Base-by-base conservation (phyloP, 1,140 invertebrate genomes). In the Drosophila repletoides region DNA sequence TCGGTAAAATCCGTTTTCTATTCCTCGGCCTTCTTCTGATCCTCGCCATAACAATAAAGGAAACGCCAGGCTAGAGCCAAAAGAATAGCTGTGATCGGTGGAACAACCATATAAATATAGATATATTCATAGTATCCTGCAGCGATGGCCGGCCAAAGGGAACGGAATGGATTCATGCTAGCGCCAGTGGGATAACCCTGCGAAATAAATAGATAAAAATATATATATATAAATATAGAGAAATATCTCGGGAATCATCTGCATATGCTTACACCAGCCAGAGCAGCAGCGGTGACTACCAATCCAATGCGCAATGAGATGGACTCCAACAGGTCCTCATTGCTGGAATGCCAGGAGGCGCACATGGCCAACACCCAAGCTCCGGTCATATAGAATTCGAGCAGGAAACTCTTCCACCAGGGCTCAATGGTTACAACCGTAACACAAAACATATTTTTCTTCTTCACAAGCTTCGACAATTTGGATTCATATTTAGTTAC, bases 121-220 rank as follows among this genome's bases (percentile, higher is more conserved):
- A 58, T 9, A 6, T 45, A 5, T 0, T 31, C 17, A 12, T 7
- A 70, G 9, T 10, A 3, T 1, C 7, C 0, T 0, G 9, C 9
- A 6, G 29, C 17, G 3, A 69, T 19, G 0, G 60, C 67, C 0
- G 67, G 60, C 51, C 51, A 49, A 0, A 70, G 24, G 0, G 67
- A 56, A 1, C 67, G 15, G 7, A 58, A 70, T 1, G 67, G 67
- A 38, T 65, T 65, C 67, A 70, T 70, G 17, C 60, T 58, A 5
- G 60, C 21, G 1, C 36, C 31, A 9, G 59, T 43, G 10, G 26
- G 4, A 1, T 0, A 9, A 10, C 10, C 22, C 66, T 69, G 19
- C 0, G 48, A 31, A 29, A 48, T 28, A 26, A 6, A 29, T 2
- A 28, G 12, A 28, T 9, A 4, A 0, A 7, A 15, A 22, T n/a